phyloP scores from a whole-genome alignment of 2,888 invertebrate species.

The Rhimphoctona megacephalus region DNA sequence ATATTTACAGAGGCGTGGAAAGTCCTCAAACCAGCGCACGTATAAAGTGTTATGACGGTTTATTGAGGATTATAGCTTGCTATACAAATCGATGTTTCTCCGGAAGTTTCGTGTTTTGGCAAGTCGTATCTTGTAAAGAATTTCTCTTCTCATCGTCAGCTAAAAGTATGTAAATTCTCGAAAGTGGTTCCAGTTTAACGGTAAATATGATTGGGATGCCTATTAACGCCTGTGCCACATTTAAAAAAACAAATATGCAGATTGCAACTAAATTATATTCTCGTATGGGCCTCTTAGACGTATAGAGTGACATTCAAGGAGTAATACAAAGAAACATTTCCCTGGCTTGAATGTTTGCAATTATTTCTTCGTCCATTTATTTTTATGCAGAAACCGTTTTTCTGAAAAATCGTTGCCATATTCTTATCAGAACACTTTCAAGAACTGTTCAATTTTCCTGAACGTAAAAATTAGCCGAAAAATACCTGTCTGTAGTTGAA shows the following conservation, averaged over 20 bases:
- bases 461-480: background rate
- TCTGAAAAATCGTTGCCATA: background rate
- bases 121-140: background rate
- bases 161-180: background rate
- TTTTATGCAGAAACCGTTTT: background rate
- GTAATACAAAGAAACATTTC: background rate
- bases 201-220: background rate
- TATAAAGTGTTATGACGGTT: background rate
- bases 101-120: background rate
- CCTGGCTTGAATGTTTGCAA: background rate
- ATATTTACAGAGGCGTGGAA: slow-evolving; percentile 7
- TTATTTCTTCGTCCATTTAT: background rate
- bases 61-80: background rate
- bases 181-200: background rate
- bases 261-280: background rate
- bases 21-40: background rate
- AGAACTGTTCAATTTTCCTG: background rate
- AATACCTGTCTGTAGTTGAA: background rate
- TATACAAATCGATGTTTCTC: background rate
- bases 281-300: background rate
- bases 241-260: background rate
- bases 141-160: background rate
- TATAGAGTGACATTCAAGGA: background rate
- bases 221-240: background rate
- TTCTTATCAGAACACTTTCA: background rate